Conservation (phyloP, 2,113 vertebrate genomes). For the Apaloderma vittatum region DNA sequence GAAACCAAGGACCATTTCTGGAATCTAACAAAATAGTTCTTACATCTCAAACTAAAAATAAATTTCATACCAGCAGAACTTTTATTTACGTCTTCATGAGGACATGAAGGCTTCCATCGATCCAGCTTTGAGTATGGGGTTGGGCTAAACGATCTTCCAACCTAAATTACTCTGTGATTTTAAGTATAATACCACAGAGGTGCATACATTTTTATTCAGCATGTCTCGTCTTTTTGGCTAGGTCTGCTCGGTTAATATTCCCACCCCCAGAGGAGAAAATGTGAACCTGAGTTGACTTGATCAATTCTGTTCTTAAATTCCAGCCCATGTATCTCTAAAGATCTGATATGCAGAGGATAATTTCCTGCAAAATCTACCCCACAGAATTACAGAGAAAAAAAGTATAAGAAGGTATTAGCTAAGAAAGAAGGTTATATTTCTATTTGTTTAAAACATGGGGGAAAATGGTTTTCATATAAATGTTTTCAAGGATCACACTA, state of each 20-base stretch:
- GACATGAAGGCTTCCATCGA: background rate
- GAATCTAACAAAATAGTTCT: background rate
- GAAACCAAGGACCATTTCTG: background rate
- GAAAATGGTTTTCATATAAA: background rate
- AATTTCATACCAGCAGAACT: background rate
- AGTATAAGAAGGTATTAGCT: background rate
- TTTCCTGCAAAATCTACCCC: background rate
- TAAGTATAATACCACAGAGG: background rate
- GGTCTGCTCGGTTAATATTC: background rate
- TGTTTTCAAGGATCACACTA: slow-evolving; percentile 40
- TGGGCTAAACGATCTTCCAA: background rate
- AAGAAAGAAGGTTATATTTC: background rate
- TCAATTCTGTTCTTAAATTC: background rate
- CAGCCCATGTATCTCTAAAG: background rate
- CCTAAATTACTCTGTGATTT: background rate
- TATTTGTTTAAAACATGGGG: slow-evolving; percentile 12
- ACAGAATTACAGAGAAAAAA: background rate
- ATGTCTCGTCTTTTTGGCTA: background rate
- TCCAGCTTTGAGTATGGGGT: background rate
- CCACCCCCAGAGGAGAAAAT: background rate
- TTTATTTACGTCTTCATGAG: background rate
- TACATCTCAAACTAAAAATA: background rate
- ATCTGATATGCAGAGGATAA: background rate
- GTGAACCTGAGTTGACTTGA: background rate
- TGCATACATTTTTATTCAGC: background rate